Evolutionary conservation across 2,888 invertebrate genomes (phyloP), one percentile per base, ranked within the genome.

Genomic region (Graphium colonna): DNA sequence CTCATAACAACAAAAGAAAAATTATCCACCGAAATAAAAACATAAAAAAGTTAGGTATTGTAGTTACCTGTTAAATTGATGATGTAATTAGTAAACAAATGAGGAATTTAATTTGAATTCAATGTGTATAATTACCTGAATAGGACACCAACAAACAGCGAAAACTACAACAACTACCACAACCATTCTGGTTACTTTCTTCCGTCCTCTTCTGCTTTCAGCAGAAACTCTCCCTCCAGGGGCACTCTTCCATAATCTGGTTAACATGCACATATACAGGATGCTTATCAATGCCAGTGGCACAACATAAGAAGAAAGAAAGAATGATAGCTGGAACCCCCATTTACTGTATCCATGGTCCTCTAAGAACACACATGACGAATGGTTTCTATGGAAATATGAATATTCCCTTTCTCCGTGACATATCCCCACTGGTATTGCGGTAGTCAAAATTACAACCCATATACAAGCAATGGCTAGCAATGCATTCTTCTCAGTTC

Each of bases 71-170:
- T 21, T 21, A 21, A 21, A 21, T n/a, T n/a, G n/a, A n/a, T n/a
- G n/a, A 21, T 3, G 21, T 21, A 21, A 21, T 3, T 21, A 3
- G 5, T 21, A 10, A 48, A 33, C 12, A 51, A 44, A 13, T 13
- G 39, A 42, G 26, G 48, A 42, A 48, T 43, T 38, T 12, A 10
- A 21, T 21, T 21, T 5, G 21, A 21, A n/a, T n/a, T 21, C 21
- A 21, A 1, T 18, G 12, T 1, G 2, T n/a, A 13, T 16, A 75
- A 80, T 91, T 68, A 97, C 94, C 91, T 97, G 97, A 73, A 98
- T 96, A 18, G 98, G 98, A 69, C 95, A 93, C 98, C 98, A 98
- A 85, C 97, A 97, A 39, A 97, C 91, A 15, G 97, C 97, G 80
- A 98, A 98, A 44, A 96, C 96, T 48, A 96, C 93, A 1, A 97